Percentiles rank a stretch among this genome's conserved stretches.
Conservation (phyloP, 1,140 invertebrate genomes). For the Polypedilum vanderplanki region DNA sequence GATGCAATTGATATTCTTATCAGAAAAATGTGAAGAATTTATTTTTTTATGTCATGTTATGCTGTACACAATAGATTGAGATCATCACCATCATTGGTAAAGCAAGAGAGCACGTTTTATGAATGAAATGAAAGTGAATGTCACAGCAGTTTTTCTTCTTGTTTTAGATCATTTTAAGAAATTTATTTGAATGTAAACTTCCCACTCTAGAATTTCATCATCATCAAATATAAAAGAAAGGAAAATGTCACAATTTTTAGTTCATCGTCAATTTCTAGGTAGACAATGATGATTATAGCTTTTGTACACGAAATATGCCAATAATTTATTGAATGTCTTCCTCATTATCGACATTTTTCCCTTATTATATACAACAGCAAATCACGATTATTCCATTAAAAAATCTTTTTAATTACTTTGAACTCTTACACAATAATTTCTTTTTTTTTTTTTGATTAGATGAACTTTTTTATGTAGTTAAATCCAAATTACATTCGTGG, state of each 20-base stretch:
- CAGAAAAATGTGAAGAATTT: not conserved
- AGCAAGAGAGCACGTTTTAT: not conserved
- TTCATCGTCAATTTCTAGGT: not conserved
- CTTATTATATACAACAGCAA: too few relatives aligned
- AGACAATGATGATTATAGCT: not conserved
- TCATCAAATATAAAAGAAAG: not conserved
- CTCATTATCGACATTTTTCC: not conserved
- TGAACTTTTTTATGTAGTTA: not conserved
- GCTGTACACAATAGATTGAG: not conserved
- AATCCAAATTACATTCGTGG: not conserved
- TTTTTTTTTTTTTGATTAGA: not conserved
- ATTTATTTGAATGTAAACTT: too few relatives aligned
- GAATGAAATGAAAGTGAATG: constrained; percentile 18
- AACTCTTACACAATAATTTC: not conserved
- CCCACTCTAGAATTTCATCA: too few relatives aligned
- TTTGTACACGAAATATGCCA: not conserved
- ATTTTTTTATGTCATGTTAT: not conserved
- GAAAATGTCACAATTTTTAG: not conserved
- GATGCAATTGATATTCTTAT: constrained; percentile 10
- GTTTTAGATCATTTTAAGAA: too few relatives aligned
- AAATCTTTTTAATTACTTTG: constrained; percentile 26
- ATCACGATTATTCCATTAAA: constrained; percentile 27
- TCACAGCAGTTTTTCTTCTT: not conserved
- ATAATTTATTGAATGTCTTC: not conserved
- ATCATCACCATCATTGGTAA: not conserved